Evolutionary conservation across 2,113 vertebrate genomes (phyloP).

Genomic region (Engraulis encrasicolus): DNA sequence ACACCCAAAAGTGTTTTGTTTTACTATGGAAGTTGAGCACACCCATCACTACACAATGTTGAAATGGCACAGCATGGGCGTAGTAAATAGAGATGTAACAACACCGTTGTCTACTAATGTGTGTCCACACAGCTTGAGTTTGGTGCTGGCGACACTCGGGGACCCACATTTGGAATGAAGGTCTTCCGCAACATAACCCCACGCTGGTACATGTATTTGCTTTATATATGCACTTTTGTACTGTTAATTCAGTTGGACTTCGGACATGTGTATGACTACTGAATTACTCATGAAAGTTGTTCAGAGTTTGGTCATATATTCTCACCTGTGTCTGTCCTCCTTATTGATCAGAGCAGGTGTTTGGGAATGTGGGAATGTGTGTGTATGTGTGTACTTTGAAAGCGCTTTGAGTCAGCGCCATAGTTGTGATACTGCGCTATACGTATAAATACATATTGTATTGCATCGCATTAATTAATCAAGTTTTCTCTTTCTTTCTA

Average conservation of each 20-base stretch:
- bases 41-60: too few species aligned
- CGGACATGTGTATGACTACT: not conserved
- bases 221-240: not conserved
- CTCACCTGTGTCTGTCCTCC: too few species aligned
- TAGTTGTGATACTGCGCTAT: too few species aligned
- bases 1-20: too few species aligned
- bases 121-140: slow-evolving; percentile 84
- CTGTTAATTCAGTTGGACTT: not conserved
- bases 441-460: too few species aligned
- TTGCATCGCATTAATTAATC: too few species aligned
- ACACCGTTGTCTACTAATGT: slow-evolving; percentile 25
- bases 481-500: not conserved
- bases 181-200: slow-evolving; percentile 91
- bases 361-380: too few species aligned
- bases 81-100: not conserved
- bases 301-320: too few species aligned
- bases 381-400: too few species aligned
- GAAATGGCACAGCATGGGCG: not conserved
- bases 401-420: too few species aligned
- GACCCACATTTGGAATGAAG: slow-evolving; percentile 92
- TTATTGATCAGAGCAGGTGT: too few species aligned
- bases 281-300: not conserved
- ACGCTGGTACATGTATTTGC: slow-evolving; percentile 80
- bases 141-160: slow-evolving; percentile 90
- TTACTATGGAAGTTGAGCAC: too few species aligned